Conservation (phyloP, 2,113 vertebrate genomes). For the Clupea harengus region DNA sequence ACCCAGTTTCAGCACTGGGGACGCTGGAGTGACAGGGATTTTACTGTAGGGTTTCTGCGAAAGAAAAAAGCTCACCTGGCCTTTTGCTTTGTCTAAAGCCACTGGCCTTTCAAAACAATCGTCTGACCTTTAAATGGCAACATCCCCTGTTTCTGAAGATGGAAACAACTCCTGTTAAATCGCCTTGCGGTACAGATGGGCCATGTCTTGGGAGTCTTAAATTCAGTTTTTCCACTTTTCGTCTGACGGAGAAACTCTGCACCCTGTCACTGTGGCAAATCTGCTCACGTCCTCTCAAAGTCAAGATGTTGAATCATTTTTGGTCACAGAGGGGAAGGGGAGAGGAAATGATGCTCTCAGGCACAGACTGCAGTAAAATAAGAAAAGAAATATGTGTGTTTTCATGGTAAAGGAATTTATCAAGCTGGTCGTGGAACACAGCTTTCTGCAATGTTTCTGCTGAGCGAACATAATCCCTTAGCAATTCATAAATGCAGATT, state of each 20-base stretch:
- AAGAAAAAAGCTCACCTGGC: background rate
- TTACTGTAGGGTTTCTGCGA: background rate
- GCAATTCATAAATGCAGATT: constrained; percentile 28
- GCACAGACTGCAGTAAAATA: background rate
- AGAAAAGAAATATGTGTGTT: background rate
- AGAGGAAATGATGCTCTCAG: background rate
- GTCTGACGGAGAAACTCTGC: background rate
- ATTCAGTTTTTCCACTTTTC: background rate
- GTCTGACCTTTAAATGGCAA: constrained; percentile 17
- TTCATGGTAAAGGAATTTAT: constrained; percentile 10
- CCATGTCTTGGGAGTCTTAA: background rate
- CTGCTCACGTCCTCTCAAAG: background rate
- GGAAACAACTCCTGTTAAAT: background rate
- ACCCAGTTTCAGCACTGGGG: background rate
- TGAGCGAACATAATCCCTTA: constrained; percentile 19
- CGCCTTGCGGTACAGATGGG: background rate
- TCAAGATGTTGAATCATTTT: background rate
- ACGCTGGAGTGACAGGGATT: background rate
- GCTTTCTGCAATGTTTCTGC: constrained; percentile 6
- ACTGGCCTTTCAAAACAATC: constrained; percentile 7
- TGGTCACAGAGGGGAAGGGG: background rate
- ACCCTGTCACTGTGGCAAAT: background rate
- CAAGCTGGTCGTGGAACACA: background rate
- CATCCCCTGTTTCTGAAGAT: background rate
- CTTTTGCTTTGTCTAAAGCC: background rate